A percentile compares a stretch with the other conserved stretches of the same genome.
Evolutionary conservation across 2,797 vertebrate genomes (phyloP).

Genomic region (Anomalospiza imberbis): DNA sequence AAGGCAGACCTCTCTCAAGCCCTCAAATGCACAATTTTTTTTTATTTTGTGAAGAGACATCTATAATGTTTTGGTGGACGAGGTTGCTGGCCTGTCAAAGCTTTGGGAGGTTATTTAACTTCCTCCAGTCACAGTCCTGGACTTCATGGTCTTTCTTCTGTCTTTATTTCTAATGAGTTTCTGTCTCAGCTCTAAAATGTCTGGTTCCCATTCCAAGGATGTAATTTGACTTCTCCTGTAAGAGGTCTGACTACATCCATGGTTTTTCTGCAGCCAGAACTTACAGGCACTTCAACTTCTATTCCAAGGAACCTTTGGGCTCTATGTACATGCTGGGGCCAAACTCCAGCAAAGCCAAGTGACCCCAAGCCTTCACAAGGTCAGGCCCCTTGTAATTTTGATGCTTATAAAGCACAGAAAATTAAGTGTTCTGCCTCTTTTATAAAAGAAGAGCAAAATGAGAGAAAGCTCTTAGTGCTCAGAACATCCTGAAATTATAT

Average conservation of each 20-base stretch:
- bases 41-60: not conserved
- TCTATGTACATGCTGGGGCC: not conserved
- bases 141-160: not conserved
- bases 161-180: conserved; percentile 28
- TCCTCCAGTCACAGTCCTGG: conserved; percentile 17
- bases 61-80: conserved; percentile 31
- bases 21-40: not conserved
- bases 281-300: not conserved
- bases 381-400: not conserved
- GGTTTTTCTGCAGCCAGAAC: not conserved
- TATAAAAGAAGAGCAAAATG: not conserved
- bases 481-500: not conserved
- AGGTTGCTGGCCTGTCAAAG: conserved; percentile 19
- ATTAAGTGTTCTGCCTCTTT: not conserved
- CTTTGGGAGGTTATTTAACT: not conserved
- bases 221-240: conserved; percentile 19
- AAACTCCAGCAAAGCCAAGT: not conserved
- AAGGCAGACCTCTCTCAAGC: conserved; percentile 44
- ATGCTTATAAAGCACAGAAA: not conserved
- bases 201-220: conserved; percentile 38
- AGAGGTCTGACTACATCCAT: not conserved
- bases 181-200: conserved; percentile 24
- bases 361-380: not conserved
- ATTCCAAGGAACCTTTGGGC: not conserved
- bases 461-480: not conserved